phyloP scores from a whole-genome alignment of 2,113 vertebrate species.

The Galbula dea region DNA sequence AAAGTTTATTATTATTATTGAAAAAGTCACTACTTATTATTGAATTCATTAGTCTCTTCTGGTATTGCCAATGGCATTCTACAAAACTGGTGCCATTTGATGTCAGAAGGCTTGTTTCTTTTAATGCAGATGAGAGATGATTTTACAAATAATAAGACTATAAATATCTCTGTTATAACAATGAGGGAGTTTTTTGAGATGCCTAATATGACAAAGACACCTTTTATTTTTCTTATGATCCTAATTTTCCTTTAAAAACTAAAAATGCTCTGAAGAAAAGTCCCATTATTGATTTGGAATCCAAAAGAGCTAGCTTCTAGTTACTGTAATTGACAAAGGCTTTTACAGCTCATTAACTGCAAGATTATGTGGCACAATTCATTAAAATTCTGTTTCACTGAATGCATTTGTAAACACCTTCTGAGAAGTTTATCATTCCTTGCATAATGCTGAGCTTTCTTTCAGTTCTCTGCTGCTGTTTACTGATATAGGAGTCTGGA shows the following conservation, averaged over 20 bases:
- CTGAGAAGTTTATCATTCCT: conserved; percentile 71
- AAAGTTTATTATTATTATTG: background rate
- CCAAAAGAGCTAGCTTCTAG: conserved; percentile 70
- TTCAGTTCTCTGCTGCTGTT: conserved; percentile 57
- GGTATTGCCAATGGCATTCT: conserved; percentile 17
- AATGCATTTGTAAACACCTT: conserved; percentile 75
- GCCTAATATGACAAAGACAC: background rate
- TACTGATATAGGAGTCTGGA: conserved; percentile 50
- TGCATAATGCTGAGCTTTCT: conserved; percentile 59
- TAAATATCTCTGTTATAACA: background rate
- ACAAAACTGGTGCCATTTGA: conserved; percentile 7
- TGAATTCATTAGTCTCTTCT: background rate
- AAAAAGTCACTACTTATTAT: background rate
- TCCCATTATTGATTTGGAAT: conserved; percentile 70
- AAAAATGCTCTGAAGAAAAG: background rate
- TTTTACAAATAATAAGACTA: conserved; percentile 14
- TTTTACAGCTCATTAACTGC: conserved; percentile 77
- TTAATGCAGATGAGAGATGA: background rate
- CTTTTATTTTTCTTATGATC: conserved; percentile 5
- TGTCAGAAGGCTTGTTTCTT: conserved; percentile 6
- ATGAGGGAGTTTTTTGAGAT: background rate
- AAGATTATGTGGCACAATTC: conserved; percentile 76
- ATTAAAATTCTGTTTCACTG: conserved; percentile 78
- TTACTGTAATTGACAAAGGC: conserved; percentile 71
- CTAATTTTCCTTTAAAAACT: background rate